phyloP scores from a whole-genome alignment of 1,140 invertebrate genomes.

The Bombus breviceps region DNA sequence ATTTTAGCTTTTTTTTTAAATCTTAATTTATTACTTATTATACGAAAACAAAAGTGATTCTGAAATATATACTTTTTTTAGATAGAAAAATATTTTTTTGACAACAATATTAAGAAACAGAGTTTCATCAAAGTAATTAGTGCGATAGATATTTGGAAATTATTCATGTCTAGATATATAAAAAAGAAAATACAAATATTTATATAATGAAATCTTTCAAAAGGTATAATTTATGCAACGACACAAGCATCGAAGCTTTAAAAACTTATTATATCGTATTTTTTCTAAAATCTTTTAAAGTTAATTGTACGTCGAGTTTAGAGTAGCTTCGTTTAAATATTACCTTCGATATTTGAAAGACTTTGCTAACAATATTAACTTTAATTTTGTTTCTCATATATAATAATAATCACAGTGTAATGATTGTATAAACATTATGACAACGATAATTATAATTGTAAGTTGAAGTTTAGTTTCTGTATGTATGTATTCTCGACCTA shows the following conservation, averaged over 20 bases:
- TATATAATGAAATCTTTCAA: not conserved
- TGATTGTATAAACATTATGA: not conserved
- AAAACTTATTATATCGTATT: too few relatives aligned
- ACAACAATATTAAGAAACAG: not conserved
- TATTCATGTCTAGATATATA: not conserved
- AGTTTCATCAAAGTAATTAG: not conserved
- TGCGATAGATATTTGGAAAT: not conserved
- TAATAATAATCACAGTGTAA: not conserved
- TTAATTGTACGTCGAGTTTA: too few relatives aligned
- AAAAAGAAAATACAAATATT: not conserved
- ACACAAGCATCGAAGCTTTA: not conserved
- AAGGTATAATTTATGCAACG: not conserved
- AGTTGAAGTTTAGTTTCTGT: not conserved
- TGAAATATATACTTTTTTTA: not conserved
- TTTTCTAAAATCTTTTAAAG: not conserved
- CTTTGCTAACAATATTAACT: not conserved
- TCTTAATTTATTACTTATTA: constrained; percentile 18
- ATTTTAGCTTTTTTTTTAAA: not conserved
- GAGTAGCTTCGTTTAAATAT: not conserved
- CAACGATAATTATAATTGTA: not conserved
- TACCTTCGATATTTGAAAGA: not conserved
- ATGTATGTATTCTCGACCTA: not conserved
- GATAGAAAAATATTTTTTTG: not conserved
- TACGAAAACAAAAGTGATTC: not conserved
- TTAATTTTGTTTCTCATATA: not conserved